Conservation (phyloP, 2,888 invertebrate genomes). For the Aphrophora alni region DNA sequence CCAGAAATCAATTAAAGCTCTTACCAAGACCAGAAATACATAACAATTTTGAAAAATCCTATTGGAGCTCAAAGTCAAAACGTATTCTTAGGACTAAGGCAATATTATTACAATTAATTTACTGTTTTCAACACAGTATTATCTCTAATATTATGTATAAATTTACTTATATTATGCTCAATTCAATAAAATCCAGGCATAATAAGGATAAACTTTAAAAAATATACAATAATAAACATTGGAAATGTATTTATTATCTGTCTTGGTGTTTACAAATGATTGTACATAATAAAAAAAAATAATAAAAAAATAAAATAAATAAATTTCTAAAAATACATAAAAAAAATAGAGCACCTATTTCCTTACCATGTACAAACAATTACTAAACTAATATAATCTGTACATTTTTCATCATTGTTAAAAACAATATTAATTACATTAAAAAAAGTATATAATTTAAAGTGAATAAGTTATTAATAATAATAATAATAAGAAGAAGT, state of each 20-base stretch:
- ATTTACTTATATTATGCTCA: too few relatives aligned
- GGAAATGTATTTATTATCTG: background rate
- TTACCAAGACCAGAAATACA: too few relatives aligned
- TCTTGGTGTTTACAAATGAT: background rate
- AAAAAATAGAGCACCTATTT: constrained; percentile 7
- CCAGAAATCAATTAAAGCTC: too few relatives aligned
- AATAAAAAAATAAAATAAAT: background rate
- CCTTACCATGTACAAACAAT: background rate
- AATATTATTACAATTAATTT: too few relatives aligned
- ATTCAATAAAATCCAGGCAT: too few relatives aligned
- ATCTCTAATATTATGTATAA: too few relatives aligned
- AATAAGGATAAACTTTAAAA: too few relatives aligned
- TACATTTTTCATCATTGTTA: background rate
- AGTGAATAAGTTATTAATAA: background rate
- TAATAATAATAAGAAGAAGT: too few relatives aligned
- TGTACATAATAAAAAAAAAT: background rate
- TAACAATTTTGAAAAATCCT: too few relatives aligned
- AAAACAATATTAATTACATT: background rate
- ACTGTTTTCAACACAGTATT: too few relatives aligned
- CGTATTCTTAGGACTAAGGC: too few relatives aligned
- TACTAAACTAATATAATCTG: background rate
- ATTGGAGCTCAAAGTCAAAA: too few relatives aligned
- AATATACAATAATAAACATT: background rate
- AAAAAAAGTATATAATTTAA: background rate
- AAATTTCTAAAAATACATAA: background rate